phyloP scores from a whole-genome alignment of 2,113 vertebrate species.

The Sorex araneus region DNA sequence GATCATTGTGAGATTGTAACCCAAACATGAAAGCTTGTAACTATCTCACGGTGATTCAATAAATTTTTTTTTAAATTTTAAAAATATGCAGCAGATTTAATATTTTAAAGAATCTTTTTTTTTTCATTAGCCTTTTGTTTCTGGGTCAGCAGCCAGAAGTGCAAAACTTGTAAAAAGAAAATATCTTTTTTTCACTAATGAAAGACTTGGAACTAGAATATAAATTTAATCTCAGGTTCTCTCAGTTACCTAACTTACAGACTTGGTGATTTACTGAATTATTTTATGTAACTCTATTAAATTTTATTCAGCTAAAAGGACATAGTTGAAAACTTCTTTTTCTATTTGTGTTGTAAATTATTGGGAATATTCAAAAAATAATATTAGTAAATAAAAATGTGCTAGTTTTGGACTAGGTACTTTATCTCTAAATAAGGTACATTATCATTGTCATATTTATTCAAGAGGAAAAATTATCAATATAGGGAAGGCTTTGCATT shows the following conservation, averaged over 20 bases:
- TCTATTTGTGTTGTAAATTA: not conserved
- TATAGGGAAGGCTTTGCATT: not conserved
- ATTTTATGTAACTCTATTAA: constrained; percentile 28
- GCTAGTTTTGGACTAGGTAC: not conserved
- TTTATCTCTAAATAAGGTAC: not conserved
- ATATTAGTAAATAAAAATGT: not conserved
- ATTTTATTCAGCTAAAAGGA: constrained; percentile 25
- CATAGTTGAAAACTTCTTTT: constrained; percentile 20
- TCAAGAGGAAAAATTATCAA: constrained; percentile 32
- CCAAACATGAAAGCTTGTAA: too few relatives aligned
- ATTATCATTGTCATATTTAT: not conserved
- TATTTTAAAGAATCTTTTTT: not conserved
- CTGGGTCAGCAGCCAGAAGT: not conserved
- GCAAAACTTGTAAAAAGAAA: not conserved
- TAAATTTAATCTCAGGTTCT: not conserved
- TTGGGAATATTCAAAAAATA: constrained; percentile 10
- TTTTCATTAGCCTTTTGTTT: constrained; percentile 12
- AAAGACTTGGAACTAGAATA: not conserved
- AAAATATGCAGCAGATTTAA: not conserved
- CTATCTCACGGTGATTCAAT: too few relatives aligned
- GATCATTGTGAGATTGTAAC: too few relatives aligned
- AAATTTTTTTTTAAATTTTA: too few relatives aligned
- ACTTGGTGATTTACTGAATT: constrained; percentile 13
- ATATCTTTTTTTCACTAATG: constrained; percentile 26
- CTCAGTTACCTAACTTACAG: not conserved